Percentiles rank a stretch among this genome's conserved stretches.
phyloP scores from a whole-genome alignment of 2,797 vertebrate genomes.

The Eulemur rubriventer region DNA sequence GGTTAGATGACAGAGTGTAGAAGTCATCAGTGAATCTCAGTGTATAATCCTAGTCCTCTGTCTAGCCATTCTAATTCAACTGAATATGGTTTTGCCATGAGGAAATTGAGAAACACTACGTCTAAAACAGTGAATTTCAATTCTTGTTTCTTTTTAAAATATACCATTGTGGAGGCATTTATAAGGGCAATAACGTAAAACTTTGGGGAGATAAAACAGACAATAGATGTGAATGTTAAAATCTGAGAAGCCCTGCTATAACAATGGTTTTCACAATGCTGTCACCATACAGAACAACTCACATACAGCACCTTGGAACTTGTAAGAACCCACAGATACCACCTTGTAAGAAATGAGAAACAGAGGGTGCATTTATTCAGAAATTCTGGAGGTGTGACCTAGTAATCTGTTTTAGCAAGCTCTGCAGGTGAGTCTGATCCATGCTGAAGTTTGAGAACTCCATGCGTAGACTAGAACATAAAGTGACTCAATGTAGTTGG shows the following conservation, averaged over 20 bases:
- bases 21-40: background rate
- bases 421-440: background rate
- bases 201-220: background rate
- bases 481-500: background rate
- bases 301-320: background rate
- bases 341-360: background rate
- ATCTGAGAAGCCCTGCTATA: background rate
- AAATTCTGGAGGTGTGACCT: background rate
- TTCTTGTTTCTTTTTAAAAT: background rate
- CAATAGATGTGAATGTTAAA: background rate
- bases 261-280: background rate
- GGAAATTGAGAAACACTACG: background rate
- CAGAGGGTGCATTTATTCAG: background rate
- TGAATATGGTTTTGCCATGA: background rate
- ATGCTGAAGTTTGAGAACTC: background rate
- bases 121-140: background rate
- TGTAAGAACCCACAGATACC: background rate
- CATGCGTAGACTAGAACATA: background rate
- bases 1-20: background rate
- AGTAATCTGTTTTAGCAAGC: background rate
- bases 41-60: background rate
- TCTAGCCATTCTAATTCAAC: background rate
- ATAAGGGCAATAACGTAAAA: background rate
- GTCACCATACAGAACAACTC: too few species aligned
- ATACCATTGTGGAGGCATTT: background rate